Base-by-base conservation (phyloP, 2,888 invertebrate species). In the Tetragonisca angustula region DNA sequence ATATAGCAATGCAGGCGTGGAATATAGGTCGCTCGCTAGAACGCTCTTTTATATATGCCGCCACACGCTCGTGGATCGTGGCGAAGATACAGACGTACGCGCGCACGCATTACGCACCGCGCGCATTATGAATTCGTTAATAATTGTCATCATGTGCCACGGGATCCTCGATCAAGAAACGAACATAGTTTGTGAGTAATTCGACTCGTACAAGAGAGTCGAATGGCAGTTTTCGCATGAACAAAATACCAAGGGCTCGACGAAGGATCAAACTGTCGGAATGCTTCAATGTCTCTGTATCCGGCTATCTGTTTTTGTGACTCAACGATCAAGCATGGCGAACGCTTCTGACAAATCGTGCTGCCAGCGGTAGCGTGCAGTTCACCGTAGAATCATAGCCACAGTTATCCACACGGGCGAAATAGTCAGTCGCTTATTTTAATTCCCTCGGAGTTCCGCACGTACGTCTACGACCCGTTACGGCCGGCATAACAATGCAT, bases 401-500 rank as follows among this genome's bases (percentile, higher is more conserved):
- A 21, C 54, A n/a, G 32, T 67, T 61, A 62, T 85, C 82, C 56
- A 69, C 59, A 79, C 84, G 78, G 43, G 78, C 73, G 50, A 80
- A 85, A 71, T 77, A 78, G 73, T 75, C 73, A 64, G 62, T 54
- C 84, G 77, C 87, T 90, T 88, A 91, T 92, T 92, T 88, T 90
- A 92, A 93, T 93, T 92, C 91, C 84, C 90, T 81, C 81, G 85
- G 87, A 86, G 91, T 91, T 92, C 92, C 91, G 91, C 91, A 91
- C 91, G 91, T 91, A 92, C 89, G 92, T 90, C 90, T 92, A 84
- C 84, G 85, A 87, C 85, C 84, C 87, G 92, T 93, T 93, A 93
- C 92, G 92, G 91, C 90, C 91, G 92, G 92, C 92, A 94, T 93
- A 92, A 94, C 94, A 94, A 94, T 94, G 92, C 92, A 91, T 93